These are phyloP conservation scores for Dasysyrphus albostriatus DNA, from an alignment of 2,888 invertebrate genomes.

Conservation along the genomic window DNA sequence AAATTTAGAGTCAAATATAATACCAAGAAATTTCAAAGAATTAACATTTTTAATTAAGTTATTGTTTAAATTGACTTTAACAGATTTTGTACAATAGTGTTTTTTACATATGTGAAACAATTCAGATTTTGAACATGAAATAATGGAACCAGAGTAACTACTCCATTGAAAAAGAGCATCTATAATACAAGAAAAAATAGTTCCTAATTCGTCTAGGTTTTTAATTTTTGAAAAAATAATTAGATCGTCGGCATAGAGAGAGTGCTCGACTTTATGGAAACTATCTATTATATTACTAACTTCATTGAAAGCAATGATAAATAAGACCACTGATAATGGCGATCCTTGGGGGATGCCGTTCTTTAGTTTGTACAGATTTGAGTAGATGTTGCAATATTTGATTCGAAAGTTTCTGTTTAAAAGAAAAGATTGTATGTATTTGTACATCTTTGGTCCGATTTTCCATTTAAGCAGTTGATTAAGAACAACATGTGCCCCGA, in stretches of 20 bases:
- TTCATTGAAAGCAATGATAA: slow-evolving; percentile 57
- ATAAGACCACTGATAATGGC: slow-evolving; percentile 53
- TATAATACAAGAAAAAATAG: slow-evolving; percentile 1
- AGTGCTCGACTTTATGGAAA: neutral
- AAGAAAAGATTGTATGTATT: slow-evolving; percentile 46
- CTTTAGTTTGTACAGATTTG: neutral
- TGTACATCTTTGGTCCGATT: slow-evolving; percentile 10
- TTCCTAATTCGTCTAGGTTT: neutral
- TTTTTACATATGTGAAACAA: slow-evolving; percentile 26
- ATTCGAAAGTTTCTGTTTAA: slow-evolving; percentile 46
- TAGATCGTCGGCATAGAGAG: slow-evolving; percentile 26
- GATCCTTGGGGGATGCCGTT: slow-evolving; percentile 46
- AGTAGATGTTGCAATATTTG: slow-evolving; percentile 26
- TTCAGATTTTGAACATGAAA: slow-evolving; percentile 11
- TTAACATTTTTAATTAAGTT: slow-evolving; percentile 16
- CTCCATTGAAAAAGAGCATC: neutral
- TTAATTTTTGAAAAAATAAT: slow-evolving; percentile 15
- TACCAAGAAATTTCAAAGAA: slow-evolving; percentile 21
- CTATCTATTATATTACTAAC: slow-evolving; percentile 35
- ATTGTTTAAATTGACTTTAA: slow-evolving; percentile 28
- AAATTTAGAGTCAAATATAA: slow-evolving; percentile 20
- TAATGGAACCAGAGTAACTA: neutral
- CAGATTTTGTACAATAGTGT: slow-evolving; percentile 8
- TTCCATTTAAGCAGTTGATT: slow-evolving; percentile 21
- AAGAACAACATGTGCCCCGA: slow-evolving; percentile 22